A percentile compares a stretch with the other conserved stretches of the same genome.
Conservation (phyloP, 2,888 invertebrate genomes). For the Eumacrocentrus americanus region DNA sequence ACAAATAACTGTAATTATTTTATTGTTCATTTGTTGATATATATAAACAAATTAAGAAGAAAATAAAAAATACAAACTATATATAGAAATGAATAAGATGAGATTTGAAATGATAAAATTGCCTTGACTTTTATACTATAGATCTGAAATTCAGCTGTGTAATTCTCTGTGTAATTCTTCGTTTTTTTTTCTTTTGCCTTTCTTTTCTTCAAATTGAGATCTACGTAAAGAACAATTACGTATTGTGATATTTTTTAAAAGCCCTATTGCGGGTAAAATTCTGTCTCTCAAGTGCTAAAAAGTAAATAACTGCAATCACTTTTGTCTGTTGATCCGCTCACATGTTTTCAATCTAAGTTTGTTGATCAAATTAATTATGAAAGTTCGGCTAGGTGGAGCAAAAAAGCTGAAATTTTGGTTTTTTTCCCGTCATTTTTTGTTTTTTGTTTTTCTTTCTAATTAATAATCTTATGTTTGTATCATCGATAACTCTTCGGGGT, state of each 20-base stretch:
- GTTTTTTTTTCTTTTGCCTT: not conserved
- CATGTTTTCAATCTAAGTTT: no score
- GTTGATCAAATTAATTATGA: constrained; percentile 15
- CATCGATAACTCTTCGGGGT: constrained; percentile 56
- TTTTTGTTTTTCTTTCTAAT: not conserved
- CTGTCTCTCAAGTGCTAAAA: constrained; percentile 38
- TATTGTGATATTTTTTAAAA: constrained; percentile 10
- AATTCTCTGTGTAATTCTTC: no score
- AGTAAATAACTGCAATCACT: constrained; percentile 26
- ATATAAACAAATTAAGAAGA: no score
- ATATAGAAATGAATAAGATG: no score
- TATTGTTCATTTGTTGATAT: no score
- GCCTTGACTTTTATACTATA: not conserved
- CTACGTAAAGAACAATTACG: constrained; percentile 21
- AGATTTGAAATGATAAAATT: not conserved
- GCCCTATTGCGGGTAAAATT: constrained; percentile 31
- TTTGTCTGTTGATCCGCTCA: not conserved
- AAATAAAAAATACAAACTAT: not conserved
- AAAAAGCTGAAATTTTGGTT: no score
- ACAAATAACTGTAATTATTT: no score
- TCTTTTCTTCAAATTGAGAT: not conserved
- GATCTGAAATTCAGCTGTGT: not conserved
- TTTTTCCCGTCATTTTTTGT: no score
- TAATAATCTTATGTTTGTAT: constrained; percentile 44
- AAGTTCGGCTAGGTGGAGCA: not conserved